Base-by-base conservation (phyloP, 2,113 vertebrate species). In the Aepyceros melampus region DNA sequence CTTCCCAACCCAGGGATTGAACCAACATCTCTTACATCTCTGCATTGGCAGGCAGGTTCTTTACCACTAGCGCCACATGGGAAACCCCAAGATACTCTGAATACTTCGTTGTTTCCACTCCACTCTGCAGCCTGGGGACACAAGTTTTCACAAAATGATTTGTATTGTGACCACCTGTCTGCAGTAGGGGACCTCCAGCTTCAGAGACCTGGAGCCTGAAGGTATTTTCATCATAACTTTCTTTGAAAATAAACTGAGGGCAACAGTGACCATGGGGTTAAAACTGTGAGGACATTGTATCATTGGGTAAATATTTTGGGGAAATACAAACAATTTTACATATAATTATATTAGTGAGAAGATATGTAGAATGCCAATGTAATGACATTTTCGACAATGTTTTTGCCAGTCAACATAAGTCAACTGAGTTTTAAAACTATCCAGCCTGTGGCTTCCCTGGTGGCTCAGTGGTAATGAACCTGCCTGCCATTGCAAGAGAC, bases 341-440 rank as follows among this genome's bases (percentile, higher is more conserved):
- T 67, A 45, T 64, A 76, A 82, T 87, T 85, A 27, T 64, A 86
- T 87, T 27, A 76, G 12, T 85, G 31, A 91, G 47, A 92, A 81
- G 16, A 14, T 60, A 71, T 47, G 45, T 40, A 67, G 78, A 90
- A 83, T 91, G 64, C 60, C 36, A 83, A 76, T 25, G 60, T 64
- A 58, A 47, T 82, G 67, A 74, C 21, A 56, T 85, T 94, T 95
- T 81, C 56, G 56, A 89, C 47, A 43, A 82, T 33, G 25, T 13
- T 25, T 89, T 94, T 97, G 43, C 33, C 79, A 89, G 67, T 89
- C 19, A 97, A 95, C 84, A 43, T 93, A 51, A 95, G 49, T 74
- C 36, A 85, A 5, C 0, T 85, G 51, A 84, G 36, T 89, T 56
- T 91, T 88, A 64, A 82, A 97, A 94, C 47, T 86, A 92, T 58